Conservation (phyloP, 2,797 vertebrate species). For the Acrocephalus scirpaceus region DNA sequence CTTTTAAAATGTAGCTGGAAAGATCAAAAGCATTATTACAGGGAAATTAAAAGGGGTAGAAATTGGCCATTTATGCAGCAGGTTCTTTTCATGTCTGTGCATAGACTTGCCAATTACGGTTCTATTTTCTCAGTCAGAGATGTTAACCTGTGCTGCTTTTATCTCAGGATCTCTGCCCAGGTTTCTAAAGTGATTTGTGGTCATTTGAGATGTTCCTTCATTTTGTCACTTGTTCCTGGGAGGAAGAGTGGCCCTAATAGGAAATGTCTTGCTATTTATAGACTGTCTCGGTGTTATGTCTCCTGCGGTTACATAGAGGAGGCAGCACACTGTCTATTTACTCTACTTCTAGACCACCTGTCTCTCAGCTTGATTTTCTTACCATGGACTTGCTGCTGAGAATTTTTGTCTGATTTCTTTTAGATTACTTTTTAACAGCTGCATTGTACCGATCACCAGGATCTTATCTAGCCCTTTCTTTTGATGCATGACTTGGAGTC, state of each 20-base stretch:
- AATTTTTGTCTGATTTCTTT: background rate
- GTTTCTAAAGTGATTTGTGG: slow-evolving; percentile 46
- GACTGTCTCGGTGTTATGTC: background rate
- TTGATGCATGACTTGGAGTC: background rate
- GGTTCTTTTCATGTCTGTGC: slow-evolving; percentile 21
- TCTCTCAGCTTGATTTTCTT: background rate
- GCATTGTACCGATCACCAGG: background rate
- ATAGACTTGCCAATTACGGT: slow-evolving; percentile 4
- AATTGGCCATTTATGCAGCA: background rate
- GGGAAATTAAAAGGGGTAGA: background rate
- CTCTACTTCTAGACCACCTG: background rate
- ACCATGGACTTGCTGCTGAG: background rate
- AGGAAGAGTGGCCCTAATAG: slow-evolving; percentile 22
- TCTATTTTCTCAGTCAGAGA: slow-evolving; percentile 20
- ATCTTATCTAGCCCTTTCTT: background rate
- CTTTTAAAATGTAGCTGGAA: background rate
- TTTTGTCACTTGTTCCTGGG: slow-evolving; percentile 30
- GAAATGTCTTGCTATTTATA: slow-evolving; percentile 37
- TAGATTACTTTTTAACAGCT: background rate
- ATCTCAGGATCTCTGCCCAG: background rate
- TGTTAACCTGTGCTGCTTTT: slow-evolving; percentile 43
- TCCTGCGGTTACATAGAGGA: background rate
- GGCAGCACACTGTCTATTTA: slow-evolving; percentile 4
- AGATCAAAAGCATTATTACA: background rate
- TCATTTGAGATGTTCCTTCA: slow-evolving; percentile 16